Base-by-base conservation (phyloP, 2,888 invertebrate species). In the Tachystola acroxantha region DNA sequence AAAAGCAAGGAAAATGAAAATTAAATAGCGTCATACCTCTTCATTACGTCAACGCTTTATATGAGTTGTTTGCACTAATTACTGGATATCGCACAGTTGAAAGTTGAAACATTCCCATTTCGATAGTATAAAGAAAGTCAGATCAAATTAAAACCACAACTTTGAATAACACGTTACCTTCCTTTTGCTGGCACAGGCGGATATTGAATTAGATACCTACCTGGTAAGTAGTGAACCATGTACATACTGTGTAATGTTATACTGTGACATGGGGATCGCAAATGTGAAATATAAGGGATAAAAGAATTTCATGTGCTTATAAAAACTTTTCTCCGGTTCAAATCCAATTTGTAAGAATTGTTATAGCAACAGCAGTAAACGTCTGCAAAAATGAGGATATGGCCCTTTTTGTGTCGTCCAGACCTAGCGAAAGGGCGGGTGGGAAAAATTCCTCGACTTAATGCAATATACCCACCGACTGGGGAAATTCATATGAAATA, bases 401-500 rank as follows among this genome's bases (percentile, higher is more conserved):
- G 62, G 63, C 55, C 53, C 63, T 67, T 71, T 70, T 67, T 63
- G 57, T 57, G 57, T 62, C 59, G 57, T 60, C 63, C 56, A 48
- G 57, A 52, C 53, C 54, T 1, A 19, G 48, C 46, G 56, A 58
- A 60, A 61, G 58, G 52, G 52, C 57, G 46, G 56, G 43, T 53
- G 45, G 52, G 64, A 60, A 64, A 65, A 68, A 63, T 61, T 61
- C 56, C 50, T 59, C 52, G 54, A 53, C 59, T 61, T 65, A 67
- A 67, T 57, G 57, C 62, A 62, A 65, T 65, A 64, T 64, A 67
- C 58, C 63, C 62, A 63, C 59, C 50, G 59, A 57, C 56, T 44
- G 50, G 62, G 63, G 64, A 62, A 67, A 71, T 73, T 73, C 70
- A 66, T 71, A 79, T 76, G 73, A 74, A 73, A 74, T 76, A 76